phyloP scores from a whole-genome alignment of 1,140 invertebrate species.

The Mactra quadrangularis region DNA sequence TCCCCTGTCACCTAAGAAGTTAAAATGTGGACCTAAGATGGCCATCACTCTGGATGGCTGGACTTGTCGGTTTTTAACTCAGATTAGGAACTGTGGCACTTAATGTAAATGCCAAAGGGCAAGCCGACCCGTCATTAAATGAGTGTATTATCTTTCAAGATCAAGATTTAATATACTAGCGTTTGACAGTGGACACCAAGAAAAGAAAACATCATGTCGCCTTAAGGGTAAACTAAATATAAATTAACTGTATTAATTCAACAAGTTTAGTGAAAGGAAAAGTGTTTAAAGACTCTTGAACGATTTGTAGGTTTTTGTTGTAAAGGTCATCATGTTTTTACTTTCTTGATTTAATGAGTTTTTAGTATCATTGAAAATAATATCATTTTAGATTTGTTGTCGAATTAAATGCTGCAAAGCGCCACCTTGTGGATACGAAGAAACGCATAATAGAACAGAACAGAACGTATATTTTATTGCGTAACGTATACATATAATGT shows the following conservation, averaged over 20 bases:
- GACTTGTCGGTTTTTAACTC: background rate
- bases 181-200: constrained; percentile 11
- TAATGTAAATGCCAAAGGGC: constrained; percentile 32
- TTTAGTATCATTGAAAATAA: no score
- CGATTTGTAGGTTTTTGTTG: background rate
- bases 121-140: constrained; percentile 12
- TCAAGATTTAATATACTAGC: background rate
- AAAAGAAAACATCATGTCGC: background rate
- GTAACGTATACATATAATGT: no score
- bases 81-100: constrained; percentile 32
- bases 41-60: constrained; percentile 15
- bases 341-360: no score
- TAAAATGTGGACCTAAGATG: constrained; percentile 22
- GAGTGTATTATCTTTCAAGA: constrained; percentile 5
- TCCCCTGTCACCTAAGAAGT: constrained; percentile 46
- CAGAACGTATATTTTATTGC: no score
- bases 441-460: no score
- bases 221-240: background rate
- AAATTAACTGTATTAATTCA: background rate
- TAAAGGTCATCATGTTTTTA: background rate
- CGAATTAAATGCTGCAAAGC: no score
- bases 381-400: no score
- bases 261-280: no score
- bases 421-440: no score
- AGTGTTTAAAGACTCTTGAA: background rate